Conservation (phyloP, 1,140 invertebrate genomes). For the Olivierus martensii region DNA sequence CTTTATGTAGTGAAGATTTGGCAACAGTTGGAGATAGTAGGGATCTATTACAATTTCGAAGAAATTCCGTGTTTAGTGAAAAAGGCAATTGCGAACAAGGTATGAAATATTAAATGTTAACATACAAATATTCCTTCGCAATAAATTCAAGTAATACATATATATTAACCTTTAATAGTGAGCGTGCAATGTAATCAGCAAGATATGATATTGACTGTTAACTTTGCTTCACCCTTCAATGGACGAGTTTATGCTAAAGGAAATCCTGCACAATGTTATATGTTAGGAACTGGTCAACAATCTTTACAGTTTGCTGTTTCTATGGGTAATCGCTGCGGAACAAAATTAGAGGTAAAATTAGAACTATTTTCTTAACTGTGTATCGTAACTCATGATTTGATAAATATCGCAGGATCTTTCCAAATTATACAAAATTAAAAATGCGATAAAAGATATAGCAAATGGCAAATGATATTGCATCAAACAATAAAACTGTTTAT, state of each 20-base stretch:
- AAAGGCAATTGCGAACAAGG: conserved; percentile 37
- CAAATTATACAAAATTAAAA: too few species aligned
- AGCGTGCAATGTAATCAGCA: conserved; percentile 37
- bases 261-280: conserved; percentile 37
- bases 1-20: conserved; percentile 36
- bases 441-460: too few species aligned
- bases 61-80: conserved; percentile 35
- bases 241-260: conserved; percentile 39
- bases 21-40: conserved; percentile 23
- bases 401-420: too few species aligned
- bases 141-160: too few species aligned
- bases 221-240: conserved; percentile 35
- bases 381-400: too few species aligned
- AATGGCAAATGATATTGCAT: too few species aligned
- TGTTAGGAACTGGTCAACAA: conserved; percentile 35
- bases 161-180: conserved; percentile 30
- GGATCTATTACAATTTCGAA: conserved; percentile 12
- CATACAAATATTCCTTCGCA: too few species aligned
- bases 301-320: conserved; percentile 24
- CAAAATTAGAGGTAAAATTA: conserved; percentile 12
- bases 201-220: conserved; percentile 37
- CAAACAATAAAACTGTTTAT: too few species aligned
- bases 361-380: too few species aligned
- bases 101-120: conserved; percentile 21
- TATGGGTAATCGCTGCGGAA: conserved; percentile 13